Conservation (phyloP, 2,797 vertebrate species). For the Argyrosomus regius region DNA sequence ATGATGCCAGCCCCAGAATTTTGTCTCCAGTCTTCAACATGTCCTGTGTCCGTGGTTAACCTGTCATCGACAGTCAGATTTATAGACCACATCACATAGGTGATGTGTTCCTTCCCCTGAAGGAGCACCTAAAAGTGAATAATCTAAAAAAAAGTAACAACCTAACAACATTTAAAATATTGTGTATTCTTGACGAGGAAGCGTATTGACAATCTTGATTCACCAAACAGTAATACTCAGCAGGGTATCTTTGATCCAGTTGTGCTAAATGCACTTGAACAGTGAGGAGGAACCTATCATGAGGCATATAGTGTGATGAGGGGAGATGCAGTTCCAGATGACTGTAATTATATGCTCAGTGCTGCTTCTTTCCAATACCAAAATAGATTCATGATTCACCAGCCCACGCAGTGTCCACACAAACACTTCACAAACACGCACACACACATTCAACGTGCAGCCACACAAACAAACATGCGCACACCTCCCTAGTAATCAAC, state of each 20-base stretch:
- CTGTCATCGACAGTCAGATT: neutral
- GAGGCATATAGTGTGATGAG: constrained; percentile 7
- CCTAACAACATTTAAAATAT: neutral
- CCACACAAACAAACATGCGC: constrained; percentile 58
- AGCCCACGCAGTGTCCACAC: constrained; percentile 73
- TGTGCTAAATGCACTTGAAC: constrained; percentile 5
- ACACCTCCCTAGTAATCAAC: constrained; percentile 75
- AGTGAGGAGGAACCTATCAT: constrained; percentile 3
- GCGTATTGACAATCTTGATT: neutral
- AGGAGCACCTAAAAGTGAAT: neutral
- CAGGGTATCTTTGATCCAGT: constrained; percentile 9
- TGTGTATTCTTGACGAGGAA: neutral
- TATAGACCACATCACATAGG: constrained; percentile 2
- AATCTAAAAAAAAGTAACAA: neutral
- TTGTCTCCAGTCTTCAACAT: neutral
- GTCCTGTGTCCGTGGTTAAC: neutral
- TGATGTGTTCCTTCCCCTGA: neutral
- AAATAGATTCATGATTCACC: constrained; percentile 84
- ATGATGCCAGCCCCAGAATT: neutral
- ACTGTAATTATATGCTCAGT: constrained; percentile 80
- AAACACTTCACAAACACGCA: constrained; percentile 39
- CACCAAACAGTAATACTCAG: neutral
- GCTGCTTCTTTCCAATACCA: constrained; percentile 70
- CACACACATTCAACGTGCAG: constrained; percentile 53
- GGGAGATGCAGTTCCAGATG: constrained; percentile 53